phyloP scores from a whole-genome alignment of 2,888 invertebrate genomes.

The Trichopria drosophilae region DNA sequence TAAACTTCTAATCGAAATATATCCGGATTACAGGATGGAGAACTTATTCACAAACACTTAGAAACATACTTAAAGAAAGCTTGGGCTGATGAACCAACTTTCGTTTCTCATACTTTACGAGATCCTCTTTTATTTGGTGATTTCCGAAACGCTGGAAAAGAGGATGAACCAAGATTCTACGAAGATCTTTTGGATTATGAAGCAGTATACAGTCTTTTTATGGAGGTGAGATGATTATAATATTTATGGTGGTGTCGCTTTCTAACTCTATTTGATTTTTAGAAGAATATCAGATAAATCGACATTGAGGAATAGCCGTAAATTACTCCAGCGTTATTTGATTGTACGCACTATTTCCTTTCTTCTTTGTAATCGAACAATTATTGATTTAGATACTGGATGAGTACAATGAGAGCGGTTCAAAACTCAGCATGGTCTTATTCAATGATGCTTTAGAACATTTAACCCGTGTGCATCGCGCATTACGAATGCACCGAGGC shows the following conservation, averaged over 20 bases:
- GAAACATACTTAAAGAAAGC: slow-evolving; percentile 64
- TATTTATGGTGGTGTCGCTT: too few relatives aligned
- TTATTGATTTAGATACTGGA: slow-evolving; percentile 69
- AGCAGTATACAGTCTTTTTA: slow-evolving; percentile 83
- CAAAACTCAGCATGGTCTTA: slow-evolving; percentile 75
- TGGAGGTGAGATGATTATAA: slow-evolving; percentile 69
- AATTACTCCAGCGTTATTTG: too few relatives aligned
- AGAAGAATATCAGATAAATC: too few relatives aligned
- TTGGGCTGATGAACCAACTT: slow-evolving; percentile 60
- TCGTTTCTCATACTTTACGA: slow-evolving; percentile 70
- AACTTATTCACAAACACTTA: slow-evolving; percentile 66
- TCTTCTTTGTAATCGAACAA: too few relatives aligned
- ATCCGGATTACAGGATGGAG: slow-evolving; percentile 64
- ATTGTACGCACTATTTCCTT: too few relatives aligned
- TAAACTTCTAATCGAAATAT: not conserved
- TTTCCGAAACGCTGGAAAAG: slow-evolving; percentile 81
- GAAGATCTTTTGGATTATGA: slow-evolving; percentile 90
- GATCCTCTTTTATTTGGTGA: slow-evolving; percentile 89
- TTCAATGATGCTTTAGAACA: slow-evolving; percentile 93
- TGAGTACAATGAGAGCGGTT: slow-evolving; percentile 76
- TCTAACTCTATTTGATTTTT: too few relatives aligned
- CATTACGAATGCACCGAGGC: slow-evolving; percentile 79
- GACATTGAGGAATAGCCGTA: too few relatives aligned
- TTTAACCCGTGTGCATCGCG: slow-evolving; percentile 82
- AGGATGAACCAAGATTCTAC: slow-evolving; percentile 78